Evolutionary conservation across 2,797 vertebrate genomes (phyloP).

Genomic region (Neomorphus geoffroyi): DNA sequence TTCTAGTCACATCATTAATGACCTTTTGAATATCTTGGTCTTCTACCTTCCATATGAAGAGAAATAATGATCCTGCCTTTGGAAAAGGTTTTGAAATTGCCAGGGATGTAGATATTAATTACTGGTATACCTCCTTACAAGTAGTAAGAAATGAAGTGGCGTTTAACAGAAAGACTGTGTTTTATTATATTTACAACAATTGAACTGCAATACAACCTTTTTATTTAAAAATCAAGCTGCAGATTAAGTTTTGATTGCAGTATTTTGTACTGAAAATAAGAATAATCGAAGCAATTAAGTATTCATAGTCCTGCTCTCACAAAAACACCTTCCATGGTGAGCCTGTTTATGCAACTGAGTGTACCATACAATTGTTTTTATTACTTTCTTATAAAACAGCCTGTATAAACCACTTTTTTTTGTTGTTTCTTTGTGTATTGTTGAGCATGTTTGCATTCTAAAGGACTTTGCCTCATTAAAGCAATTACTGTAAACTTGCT

Average conservation of each 20-base stretch:
- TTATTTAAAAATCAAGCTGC: slow-evolving; percentile 46
- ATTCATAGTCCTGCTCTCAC: slow-evolving; percentile 49
- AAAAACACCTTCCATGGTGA: slow-evolving; percentile 67
- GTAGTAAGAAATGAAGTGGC: neutral
- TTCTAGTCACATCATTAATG: neutral
- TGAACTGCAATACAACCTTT: slow-evolving; percentile 17
- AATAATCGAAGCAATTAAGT: slow-evolving; percentile 69
- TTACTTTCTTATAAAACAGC: slow-evolving; percentile 72
- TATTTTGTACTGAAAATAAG: slow-evolving; percentile 52
- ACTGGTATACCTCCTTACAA: neutral
- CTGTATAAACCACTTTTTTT: slow-evolving; percentile 74
- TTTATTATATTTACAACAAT: slow-evolving; percentile 56
- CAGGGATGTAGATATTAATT: slow-evolving; percentile 10
- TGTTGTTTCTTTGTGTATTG: slow-evolving; percentile 76
- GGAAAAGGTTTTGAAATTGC: slow-evolving; percentile 18
- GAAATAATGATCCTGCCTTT: slow-evolving; percentile 10
- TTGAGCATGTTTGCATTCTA: slow-evolving; percentile 75
- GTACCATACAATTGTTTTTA: slow-evolving; percentile 73
- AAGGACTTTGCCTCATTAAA: slow-evolving; percentile 78
- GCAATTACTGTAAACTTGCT: slow-evolving; percentile 71
- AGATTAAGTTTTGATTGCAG: slow-evolving; percentile 63
- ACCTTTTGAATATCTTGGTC: neutral
- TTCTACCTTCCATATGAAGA: neutral
- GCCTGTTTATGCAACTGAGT: slow-evolving; percentile 63
- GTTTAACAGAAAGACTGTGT: neutral